These are phyloP conservation scores for Glossophaga mutica DNA, from an alignment of 2,797 vertebrate species.

Conservation along the genomic window DNA sequence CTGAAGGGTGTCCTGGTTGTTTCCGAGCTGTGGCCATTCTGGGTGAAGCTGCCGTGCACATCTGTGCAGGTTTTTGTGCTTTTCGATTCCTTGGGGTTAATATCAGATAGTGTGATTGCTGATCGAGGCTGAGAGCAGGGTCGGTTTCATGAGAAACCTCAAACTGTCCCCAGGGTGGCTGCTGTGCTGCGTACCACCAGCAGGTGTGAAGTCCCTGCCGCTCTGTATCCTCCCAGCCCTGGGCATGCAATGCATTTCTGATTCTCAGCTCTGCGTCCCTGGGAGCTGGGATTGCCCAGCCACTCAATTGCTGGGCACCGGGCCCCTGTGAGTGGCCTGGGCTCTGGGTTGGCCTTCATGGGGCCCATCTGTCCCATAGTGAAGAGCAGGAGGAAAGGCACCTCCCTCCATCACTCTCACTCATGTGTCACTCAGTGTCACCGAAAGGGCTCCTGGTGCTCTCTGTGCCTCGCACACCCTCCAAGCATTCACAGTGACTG, in stretches of 20 bases:
- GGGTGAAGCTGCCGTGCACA: background rate
- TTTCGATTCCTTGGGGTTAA: background rate
- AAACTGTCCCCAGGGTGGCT: no score
- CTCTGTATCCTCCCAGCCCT: background rate
- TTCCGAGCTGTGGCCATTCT: no score
- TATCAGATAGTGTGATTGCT: background rate
- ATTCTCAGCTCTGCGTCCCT: background rate
- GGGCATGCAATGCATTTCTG: background rate
- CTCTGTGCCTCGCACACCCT: background rate
- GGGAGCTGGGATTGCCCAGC: background rate
- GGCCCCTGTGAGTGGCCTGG: background rate
- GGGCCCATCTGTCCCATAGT: background rate
- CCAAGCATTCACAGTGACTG: background rate
- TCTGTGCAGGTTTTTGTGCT: no score
- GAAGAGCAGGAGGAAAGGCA: background rate
- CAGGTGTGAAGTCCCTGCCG: background rate
- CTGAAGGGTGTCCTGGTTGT: no score
- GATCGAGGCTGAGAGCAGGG: background rate
- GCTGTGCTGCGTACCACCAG: no score
- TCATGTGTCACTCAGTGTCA: background rate
- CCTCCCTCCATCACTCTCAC: background rate
- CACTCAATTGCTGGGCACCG: no score
- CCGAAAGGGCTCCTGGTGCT: no score
- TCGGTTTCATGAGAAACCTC: background rate
- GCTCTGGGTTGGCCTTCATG: no score